phyloP scores from a whole-genome alignment of 2,888 invertebrate species.

The Fabriciana adippe region DNA sequence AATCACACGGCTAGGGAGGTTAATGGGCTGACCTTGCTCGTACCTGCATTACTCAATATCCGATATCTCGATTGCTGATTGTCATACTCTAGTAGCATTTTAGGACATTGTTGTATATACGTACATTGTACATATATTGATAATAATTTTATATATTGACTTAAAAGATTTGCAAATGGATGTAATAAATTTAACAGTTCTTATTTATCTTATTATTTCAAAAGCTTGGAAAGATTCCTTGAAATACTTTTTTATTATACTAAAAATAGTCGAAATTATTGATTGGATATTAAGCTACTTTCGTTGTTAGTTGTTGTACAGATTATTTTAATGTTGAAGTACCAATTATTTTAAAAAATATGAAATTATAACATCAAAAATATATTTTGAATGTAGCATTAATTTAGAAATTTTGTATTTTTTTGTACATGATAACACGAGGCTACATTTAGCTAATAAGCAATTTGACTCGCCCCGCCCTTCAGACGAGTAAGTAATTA shows the following conservation, averaged over 20 bases:
- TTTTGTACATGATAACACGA: not conserved
- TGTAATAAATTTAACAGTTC: too few relatives aligned
- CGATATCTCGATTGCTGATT: constrained; percentile 37
- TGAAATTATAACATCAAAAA: not conserved
- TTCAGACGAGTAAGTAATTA: constrained; percentile 31
- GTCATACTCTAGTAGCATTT: constrained; percentile 25
- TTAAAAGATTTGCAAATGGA: too few relatives aligned
- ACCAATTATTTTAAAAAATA: too few relatives aligned
- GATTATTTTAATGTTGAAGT: too few relatives aligned
- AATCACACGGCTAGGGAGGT: constrained; percentile 67
- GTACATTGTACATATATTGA: too few relatives aligned
- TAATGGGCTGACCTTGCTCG: constrained; percentile 58
- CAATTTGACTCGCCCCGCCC: constrained; percentile 25
- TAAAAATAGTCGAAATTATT: too few relatives aligned
- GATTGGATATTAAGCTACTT: too few relatives aligned
- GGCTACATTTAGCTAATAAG: constrained; percentile 26
- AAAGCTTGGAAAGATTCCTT: too few relatives aligned
- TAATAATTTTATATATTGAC: too few relatives aligned
- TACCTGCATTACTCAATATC: constrained; percentile 40
- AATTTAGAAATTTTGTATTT: not conserved
- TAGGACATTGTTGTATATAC: not conserved
- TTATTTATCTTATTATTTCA: too few relatives aligned
- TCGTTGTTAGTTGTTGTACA: too few relatives aligned
- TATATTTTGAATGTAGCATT: not conserved
- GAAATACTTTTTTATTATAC: too few relatives aligned